Base-by-base conservation (phyloP, 2,797 vertebrate species). In the Eulemur albifrons region DNA sequence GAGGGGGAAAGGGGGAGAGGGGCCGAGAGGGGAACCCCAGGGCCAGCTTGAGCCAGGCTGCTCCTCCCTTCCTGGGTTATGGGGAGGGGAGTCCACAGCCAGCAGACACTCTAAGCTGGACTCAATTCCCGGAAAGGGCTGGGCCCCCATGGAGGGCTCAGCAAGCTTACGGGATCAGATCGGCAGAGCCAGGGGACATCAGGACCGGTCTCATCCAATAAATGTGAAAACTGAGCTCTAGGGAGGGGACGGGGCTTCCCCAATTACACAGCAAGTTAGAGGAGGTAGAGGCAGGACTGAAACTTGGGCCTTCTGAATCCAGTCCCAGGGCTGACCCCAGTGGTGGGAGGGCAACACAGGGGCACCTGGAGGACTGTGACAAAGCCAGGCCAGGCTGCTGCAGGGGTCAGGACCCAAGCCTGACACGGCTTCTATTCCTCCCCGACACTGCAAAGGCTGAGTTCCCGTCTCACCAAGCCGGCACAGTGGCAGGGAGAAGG, bases 381-480 rank as follows among this genome's bases (percentile, higher is more conserved):
- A 9, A 61, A 73, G 89, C 67, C 79, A 59, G 81, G n/a, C 59
- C 75, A 73, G 81, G 70, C n/a, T 35, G 30, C 32, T 2, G 0
- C 0, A 5, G 1, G 40, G n/a, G 32, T 9, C 25, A 18, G 32
- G 27, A 14, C 7, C 15, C 48, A n/a, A 67, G 63, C 52, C 32
- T 2, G 32, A n/a, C 18, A 0, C 0, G 0, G 57, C 15, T 61
- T 59, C 77, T 50, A 1, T 23, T n/a, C 50, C 38, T 63, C n/a
- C 32, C 20, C 23, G 14, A 7, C 2, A 6, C 23, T 18, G 25
- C 63, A 3, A 80, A 61, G 13, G 7, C 75, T 38, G 59, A 21
- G 32, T 5, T 69, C 61, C 73, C 40, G 11, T 23, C n/a, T 61
- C 43, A 65, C 40, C 43, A 25, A 2, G 13, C 0, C 12, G 7